Base-by-base conservation (phyloP, 2,888 invertebrate genomes). In the Yponomeuta sedellus region DNA sequence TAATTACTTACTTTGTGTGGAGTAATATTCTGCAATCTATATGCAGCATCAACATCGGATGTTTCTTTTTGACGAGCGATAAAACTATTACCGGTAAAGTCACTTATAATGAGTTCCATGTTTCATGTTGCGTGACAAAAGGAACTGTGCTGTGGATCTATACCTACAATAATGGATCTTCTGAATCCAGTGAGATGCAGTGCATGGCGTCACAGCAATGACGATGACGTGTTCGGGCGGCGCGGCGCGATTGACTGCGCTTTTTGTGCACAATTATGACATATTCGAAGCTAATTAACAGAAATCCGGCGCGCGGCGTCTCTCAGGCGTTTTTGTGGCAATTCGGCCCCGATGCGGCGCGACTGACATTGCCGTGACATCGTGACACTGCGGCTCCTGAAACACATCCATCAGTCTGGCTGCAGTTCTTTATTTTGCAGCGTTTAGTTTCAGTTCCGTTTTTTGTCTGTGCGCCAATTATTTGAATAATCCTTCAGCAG, bases 241-340 rank as follows among this genome's bases (percentile, higher is more conserved):
- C 73, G 72, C 73, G 44, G 64, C 20, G 25, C n/a, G 56, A 20
- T 65, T 57, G 20, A 65, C 12, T 40, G 65, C 65, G 58, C 40
- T 65, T 65, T 65, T 65, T 65, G 22, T 20, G 67, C 68, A 70
- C 67, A 70, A 68, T 70, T 67, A 66, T 67, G 70, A 72, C 83
- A 86, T 87, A 88, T 88, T 87, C 87, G 83, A 75, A 80, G 86
- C 34, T 88, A 88, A 88, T 88, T 88, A 89, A 85, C 87, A 84
- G 82, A 79, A 75, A 77, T 77, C 80, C 79, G 77, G 40, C 74
- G 65, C 44, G 63, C 77, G 71, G 66, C 68, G 79, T 66, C 70
- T 73, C 70, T 77, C 64, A 73, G 70, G 71, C 64, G 69, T 84
- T 82, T 83, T 83, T 82, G 74, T 64, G 25, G 59, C 67, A 63